A percentile compares a stretch with the other conserved stretches of the same genome.
Conservation (phyloP, 1,140 invertebrate genomes). For the Philotrypesis tridentata region DNA sequence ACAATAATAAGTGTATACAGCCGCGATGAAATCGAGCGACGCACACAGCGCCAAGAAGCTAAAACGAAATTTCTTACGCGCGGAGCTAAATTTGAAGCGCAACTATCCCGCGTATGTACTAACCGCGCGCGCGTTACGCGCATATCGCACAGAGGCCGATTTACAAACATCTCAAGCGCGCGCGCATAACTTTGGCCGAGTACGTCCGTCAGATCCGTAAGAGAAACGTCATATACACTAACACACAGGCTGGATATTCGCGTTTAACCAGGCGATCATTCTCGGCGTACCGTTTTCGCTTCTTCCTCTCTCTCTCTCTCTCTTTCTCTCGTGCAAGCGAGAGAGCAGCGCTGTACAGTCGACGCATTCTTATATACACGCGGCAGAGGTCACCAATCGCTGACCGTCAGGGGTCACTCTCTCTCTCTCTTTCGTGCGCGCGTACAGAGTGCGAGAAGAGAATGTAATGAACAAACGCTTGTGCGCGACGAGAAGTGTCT, state of each 20-base stretch:
- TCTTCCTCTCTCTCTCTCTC: neutral
- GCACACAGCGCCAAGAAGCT: too few relatives aligned
- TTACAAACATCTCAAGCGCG: neutral
- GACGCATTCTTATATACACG: neutral
- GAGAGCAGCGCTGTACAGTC: neutral
- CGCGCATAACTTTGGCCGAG: constrained; percentile 4
- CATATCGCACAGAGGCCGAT: neutral
- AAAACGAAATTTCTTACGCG: too few relatives aligned
- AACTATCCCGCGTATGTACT: too few relatives aligned
- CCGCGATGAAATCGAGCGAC: too few relatives aligned
- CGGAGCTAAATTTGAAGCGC: too few relatives aligned
- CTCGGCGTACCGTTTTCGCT: neutral
- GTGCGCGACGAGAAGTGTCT: neutral
- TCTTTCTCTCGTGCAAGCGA: too few relatives aligned
- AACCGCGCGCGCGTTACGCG: neutral
- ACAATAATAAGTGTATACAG: too few relatives aligned
- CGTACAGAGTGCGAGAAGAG: neutral
- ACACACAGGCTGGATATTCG: neutral
- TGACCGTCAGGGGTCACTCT: neutral
- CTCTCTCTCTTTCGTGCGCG: too few relatives aligned
- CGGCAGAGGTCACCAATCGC: neutral
- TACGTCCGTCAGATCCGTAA: neutral
- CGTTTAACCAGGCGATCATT: constrained; percentile 3
- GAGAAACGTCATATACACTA: neutral
- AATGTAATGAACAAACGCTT: neutral